These are phyloP conservation scores for Hecatera dysodea DNA, from an alignment of 2,888 invertebrate genomes.

Conservation along the genomic window DNA sequence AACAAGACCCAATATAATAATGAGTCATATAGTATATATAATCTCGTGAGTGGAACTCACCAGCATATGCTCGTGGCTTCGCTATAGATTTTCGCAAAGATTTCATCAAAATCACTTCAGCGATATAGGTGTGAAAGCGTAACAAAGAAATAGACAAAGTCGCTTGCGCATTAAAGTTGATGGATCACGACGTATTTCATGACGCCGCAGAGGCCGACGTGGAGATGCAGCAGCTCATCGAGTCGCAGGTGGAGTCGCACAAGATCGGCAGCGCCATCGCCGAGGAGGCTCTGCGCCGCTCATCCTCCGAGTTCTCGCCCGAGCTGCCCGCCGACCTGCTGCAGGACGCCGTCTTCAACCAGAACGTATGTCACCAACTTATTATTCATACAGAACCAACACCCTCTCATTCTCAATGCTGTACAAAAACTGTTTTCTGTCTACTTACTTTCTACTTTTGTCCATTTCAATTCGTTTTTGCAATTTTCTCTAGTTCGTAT, in stretches of 20 bases:
- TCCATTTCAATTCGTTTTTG: background rate
- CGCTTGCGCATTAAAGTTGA: no score
- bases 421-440: background rate
- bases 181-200: background rate
- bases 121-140: no score
- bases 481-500: background rate
- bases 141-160: no score
- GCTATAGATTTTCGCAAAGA: background rate
- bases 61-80: background rate
- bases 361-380: constrained; percentile 71
- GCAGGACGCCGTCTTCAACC: constrained; percentile 78
- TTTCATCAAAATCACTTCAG: no score
- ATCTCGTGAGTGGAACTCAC: no score
- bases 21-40: no score
- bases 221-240: constrained; percentile 93
- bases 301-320: constrained; percentile 75
- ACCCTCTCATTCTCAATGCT: background rate
- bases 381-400: background rate
- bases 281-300: constrained; percentile 92
- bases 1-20: background rate
- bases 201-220: constrained; percentile 87
- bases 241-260: constrained; percentile 95
- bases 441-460: no score
- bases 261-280: constrained; percentile 96
- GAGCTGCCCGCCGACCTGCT: constrained; percentile 78